These are phyloP conservation scores for Cephalopterus ornatus DNA, from an alignment of 2,113 vertebrate species.

Conservation along the genomic window DNA sequence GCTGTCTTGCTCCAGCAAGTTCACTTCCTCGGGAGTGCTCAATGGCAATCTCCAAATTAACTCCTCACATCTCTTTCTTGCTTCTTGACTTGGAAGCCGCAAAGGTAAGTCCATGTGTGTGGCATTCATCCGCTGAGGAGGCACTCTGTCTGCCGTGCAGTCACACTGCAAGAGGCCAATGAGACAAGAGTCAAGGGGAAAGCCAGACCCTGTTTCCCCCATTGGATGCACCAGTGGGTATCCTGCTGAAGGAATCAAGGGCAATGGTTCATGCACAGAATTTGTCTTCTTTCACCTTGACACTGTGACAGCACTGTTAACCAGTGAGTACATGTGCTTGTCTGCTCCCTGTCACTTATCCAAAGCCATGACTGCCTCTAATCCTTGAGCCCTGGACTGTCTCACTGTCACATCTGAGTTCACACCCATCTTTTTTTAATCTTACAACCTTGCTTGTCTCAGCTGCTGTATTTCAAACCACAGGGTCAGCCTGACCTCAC, in stretches of 20 bases:
- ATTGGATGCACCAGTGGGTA: not conserved
- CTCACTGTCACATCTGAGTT: not conserved
- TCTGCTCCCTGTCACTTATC: not conserved
- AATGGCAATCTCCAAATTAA: not conserved
- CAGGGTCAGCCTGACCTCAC: not conserved
- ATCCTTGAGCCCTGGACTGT: not conserved
- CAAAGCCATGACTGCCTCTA: not conserved
- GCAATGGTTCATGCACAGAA: not conserved
- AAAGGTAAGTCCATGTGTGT: fast-evolving
- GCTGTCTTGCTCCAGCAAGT: not conserved
- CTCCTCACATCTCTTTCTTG: not conserved
- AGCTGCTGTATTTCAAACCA: not conserved
- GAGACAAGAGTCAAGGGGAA: not conserved
- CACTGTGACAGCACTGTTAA: fast-evolving
- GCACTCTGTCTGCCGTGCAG: not conserved
- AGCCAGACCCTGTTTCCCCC: not conserved
- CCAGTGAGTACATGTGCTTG: not conserved
- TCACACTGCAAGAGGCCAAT: not conserved
- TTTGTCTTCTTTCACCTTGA: not conserved
- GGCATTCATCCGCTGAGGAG: not conserved
- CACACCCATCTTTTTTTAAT: not conserved
- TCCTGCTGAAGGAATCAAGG: not conserved
- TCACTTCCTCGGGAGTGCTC: not conserved
- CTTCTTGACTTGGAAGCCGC: not conserved
- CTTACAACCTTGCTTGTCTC: not conserved